Conservation (phyloP, 2,113 vertebrate genomes). For the Candoia aspera region DNA sequence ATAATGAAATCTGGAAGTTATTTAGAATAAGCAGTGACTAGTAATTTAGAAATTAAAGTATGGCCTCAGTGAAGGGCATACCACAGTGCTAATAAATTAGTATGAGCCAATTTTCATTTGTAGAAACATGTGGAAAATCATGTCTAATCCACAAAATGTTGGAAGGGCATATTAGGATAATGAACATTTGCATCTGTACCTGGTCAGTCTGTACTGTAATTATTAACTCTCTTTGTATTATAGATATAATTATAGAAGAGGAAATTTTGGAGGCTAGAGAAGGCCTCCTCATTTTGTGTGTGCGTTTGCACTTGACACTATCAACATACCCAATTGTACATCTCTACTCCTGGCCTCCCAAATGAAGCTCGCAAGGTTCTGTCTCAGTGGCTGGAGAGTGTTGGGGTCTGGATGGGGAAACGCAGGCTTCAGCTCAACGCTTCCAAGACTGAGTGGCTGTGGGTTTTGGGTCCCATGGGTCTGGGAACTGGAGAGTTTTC, state of each 20-base stretch:
- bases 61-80: slow-evolving; percentile 50
- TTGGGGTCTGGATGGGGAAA: not conserved
- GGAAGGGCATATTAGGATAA: slow-evolving; percentile 49
- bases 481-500: not conserved
- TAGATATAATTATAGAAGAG: not conserved
- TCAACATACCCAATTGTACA: not conserved
- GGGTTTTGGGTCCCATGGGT: not conserved
- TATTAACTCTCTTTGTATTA: slow-evolving; percentile 42
- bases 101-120: slow-evolving; percentile 57
- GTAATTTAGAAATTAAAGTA: slow-evolving; percentile 65
- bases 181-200: slow-evolving; percentile 40
- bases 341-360: not conserved
- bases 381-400: not conserved
- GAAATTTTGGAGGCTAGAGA: not conserved
- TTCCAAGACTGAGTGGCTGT: not conserved
- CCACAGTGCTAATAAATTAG: slow-evolving; percentile 55
- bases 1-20: slow-evolving; percentile 43
- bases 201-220: slow-evolving; percentile 58
- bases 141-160: slow-evolving; percentile 60
- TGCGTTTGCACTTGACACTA: not conserved
- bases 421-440: not conserved
- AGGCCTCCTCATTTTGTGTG: not conserved
- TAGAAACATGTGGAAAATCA: slow-evolving; percentile 62
- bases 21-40: slow-evolving; percentile 50
- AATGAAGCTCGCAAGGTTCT: not conserved